Evolutionary conservation across 2,888 invertebrate species (phyloP).

Genomic region (Tetrapedia diversipes): DNA sequence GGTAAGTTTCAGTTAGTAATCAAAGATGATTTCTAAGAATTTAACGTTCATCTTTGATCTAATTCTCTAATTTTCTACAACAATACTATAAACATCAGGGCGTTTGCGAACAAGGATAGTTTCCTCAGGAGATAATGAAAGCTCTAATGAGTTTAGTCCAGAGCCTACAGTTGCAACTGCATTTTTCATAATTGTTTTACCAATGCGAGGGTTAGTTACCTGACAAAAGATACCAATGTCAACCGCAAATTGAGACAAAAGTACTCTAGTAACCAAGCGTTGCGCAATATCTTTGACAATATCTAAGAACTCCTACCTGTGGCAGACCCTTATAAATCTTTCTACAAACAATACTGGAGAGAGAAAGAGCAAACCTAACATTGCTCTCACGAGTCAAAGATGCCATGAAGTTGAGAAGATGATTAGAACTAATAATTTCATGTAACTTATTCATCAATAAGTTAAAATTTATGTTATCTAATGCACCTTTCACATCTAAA

Average conservation of each 20-base stretch:
- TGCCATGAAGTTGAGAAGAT: background rate
- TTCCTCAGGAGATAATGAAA: background rate
- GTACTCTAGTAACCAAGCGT: background rate
- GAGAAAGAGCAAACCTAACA: background rate
- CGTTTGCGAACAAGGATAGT: background rate
- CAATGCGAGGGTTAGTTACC: background rate
- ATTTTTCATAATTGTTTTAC: background rate
- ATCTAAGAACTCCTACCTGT: background rate
- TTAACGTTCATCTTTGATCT: background rate
- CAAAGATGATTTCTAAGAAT: background rate
- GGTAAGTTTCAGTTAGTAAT: background rate
- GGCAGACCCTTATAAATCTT: background rate
- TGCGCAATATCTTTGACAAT: background rate
- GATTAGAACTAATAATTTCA: background rate
- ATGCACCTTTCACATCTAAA: background rate
- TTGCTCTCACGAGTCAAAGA: background rate
- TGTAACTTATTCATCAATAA: background rate
- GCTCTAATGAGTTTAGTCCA: background rate
- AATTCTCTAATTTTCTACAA: background rate
- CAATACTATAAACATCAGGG: background rate
- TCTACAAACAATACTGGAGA: background rate
- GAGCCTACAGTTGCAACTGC: background rate
- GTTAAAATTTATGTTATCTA: background rate
- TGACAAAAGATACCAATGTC: background rate
- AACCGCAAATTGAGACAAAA: background rate